Conservation (phyloP, 23 tunicate genomes). For the Diplosoma virens region DNA sequence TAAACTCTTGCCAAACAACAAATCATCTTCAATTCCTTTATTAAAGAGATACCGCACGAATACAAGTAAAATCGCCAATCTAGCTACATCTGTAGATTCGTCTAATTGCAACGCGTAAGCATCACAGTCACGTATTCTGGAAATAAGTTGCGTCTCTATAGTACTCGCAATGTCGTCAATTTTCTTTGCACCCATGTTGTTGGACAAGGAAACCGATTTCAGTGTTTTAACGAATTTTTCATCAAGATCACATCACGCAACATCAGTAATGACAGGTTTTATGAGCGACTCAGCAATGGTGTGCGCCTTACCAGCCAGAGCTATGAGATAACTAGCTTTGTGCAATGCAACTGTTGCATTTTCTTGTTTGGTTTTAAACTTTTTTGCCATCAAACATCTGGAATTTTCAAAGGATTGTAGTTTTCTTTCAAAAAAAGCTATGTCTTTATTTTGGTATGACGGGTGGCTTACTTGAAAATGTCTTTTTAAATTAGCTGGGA, state of each 20-base stretch:
- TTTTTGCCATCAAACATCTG: not conserved
- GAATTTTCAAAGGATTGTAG: not conserved
- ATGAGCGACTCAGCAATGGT: not conserved
- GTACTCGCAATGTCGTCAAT: not conserved
- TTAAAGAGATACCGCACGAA: too few relatives aligned
- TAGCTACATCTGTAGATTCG: too few relatives aligned
- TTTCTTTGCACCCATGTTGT: not conserved
- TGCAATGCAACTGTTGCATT: not conserved
- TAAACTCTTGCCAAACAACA: too few relatives aligned
- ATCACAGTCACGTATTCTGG: not conserved
- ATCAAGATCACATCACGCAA: not conserved
- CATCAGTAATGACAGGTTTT: not conserved
- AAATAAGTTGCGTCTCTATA: not conserved
- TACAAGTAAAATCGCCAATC: too few relatives aligned
- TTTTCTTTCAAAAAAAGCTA: not conserved
- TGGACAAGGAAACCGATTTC: not conserved
- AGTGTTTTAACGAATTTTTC: not conserved
- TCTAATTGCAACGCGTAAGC: slow-evolving; percentile 14
- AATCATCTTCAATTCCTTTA: too few relatives aligned
- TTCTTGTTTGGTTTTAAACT: not conserved
- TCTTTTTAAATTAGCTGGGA: not conserved
- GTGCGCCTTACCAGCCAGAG: not conserved
- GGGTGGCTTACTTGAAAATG: not conserved
- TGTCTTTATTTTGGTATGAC: not conserved
- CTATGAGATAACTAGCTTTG: not conserved